Conservation (phyloP, 92 coral and sea anemone species). For the Phenganax marumi region DNA sequence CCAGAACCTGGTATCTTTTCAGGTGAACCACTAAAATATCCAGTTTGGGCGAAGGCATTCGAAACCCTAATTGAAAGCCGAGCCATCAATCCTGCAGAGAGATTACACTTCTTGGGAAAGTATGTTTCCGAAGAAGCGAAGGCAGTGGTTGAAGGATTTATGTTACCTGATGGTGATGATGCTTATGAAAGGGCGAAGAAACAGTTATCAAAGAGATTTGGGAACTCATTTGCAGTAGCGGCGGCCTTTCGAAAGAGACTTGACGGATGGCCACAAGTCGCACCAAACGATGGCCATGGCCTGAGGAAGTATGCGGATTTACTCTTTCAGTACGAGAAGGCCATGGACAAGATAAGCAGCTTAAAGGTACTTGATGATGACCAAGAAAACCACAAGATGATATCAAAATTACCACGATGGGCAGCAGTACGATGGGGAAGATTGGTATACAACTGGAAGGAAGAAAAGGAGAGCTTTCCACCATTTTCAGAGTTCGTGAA, state of each 20-base stretch:
- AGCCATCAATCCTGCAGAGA: slow-evolving; percentile 12
- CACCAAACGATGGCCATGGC: not conserved
- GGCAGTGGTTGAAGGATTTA: slow-evolving; percentile 19
- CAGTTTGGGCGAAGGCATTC: slow-evolving; percentile 14
- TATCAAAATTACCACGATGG: slow-evolving; percentile 60
- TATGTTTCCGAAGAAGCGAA: slow-evolving; percentile 29
- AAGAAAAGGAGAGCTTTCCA: slow-evolving; percentile 1
- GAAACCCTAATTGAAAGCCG: slow-evolving; percentile 22
- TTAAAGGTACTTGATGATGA: not conserved
- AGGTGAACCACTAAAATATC: slow-evolving; percentile 18
- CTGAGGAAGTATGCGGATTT: not conserved
- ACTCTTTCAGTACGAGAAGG: slow-evolving; percentile 8
- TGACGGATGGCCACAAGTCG: slow-evolving; percentile 4
- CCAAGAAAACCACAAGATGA: slow-evolving; percentile 7
- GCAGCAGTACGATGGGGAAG: slow-evolving; percentile 59
- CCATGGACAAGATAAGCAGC: slow-evolving; percentile 11
- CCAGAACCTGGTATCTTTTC: slow-evolving; percentile 29
- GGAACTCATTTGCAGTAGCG: not conserved
- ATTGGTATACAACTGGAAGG: slow-evolving; percentile 44
- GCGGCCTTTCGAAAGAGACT: not conserved
- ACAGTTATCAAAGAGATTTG: not conserved
- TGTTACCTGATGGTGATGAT: slow-evolving; percentile 24
- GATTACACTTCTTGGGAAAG: slow-evolving; percentile 28
- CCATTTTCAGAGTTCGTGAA: slow-evolving; percentile 39
- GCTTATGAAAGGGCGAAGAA: slow-evolving; percentile 31